Base-by-base conservation (phyloP, 1,140 invertebrate species). In the Gryllus bimaculatus region DNA sequence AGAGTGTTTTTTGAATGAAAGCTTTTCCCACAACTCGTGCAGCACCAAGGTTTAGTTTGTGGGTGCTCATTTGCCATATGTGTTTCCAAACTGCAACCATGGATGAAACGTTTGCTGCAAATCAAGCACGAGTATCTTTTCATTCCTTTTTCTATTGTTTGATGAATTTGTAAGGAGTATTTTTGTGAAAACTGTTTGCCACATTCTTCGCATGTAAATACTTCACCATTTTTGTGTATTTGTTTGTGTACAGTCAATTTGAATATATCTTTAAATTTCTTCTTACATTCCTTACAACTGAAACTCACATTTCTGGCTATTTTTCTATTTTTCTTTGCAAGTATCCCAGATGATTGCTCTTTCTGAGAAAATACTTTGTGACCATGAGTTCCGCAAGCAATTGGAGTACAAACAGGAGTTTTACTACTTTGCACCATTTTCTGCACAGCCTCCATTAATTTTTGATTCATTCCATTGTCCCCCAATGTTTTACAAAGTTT, bases 141-240 rank as follows among this genome's bases (percentile, higher is more conserved):
- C 10, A 18, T 18, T 10, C 54, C 54, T 47, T 20, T 80, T 73
- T 79, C 78, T 10, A 54, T 54, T n/a, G 15, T 49, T 48, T 77
- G 20, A 54, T 79, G 88, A 18, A 86, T 85, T 75, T 85, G 83
- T 75, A 85, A 18, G 15, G 18, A 74, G 74, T n/a, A 12, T n/a
- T n/a, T 83, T 0, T 83, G 83, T 49, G 48, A 75, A 48, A 79
- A 80, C 15, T n/a, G 39, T 73, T 77, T 80, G 10, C 80, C 75
- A 76, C 80, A 80, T n/a, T 18, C 49, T n/a, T 78, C 48, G 73
- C 77, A 78, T 15, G 10, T 75, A 8, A n/a, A 75, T 20, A 75
- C 74, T 18, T 18, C 26, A n/a, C n/a, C 26, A 8, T 75, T 39
- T 20, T 39, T 75, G 20, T 75, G 74, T 10, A n/a, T 13, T 75